Conservation (phyloP, 2,113 vertebrate species). For the Callorhinus ursinus region DNA sequence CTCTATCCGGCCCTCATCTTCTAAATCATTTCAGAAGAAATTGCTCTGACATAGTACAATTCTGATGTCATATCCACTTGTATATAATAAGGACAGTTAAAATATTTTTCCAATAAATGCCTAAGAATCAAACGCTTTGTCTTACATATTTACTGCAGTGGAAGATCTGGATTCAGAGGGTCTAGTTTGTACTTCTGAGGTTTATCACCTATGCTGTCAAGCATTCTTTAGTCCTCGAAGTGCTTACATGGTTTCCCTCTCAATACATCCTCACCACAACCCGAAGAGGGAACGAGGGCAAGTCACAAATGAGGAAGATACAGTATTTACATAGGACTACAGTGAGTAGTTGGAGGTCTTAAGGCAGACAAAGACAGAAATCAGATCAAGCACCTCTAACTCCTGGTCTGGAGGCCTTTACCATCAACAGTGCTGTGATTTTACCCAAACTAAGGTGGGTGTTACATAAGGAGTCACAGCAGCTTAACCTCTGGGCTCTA, state of each 20-base stretch:
- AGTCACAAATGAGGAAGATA: background rate
- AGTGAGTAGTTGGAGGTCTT: background rate
- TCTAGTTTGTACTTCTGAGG: background rate
- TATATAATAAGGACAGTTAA: background rate
- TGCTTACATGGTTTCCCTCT: background rate
- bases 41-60: background rate
- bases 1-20: background rate
- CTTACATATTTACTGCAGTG: background rate
- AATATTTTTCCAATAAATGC: slow-evolving; percentile 1
- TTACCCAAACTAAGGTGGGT: fast-evolving
- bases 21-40: slow-evolving; percentile 16
- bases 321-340: background rate
- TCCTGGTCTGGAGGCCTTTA: background rate
- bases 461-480: background rate
- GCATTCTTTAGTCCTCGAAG: background rate
- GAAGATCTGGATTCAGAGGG: background rate
- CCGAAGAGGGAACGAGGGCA: background rate
- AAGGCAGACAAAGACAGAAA: background rate
- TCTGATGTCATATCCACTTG: background rate
- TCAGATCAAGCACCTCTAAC: background rate
- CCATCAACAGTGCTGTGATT: background rate
- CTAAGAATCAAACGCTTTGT: background rate
- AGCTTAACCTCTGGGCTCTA: background rate
- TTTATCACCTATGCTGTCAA: background rate
- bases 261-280: background rate